Evolutionary conservation across 2,113 vertebrate genomes (phyloP), one percentile per base, ranked within the genome.

Genomic region (Dromas ardeola): DNA sequence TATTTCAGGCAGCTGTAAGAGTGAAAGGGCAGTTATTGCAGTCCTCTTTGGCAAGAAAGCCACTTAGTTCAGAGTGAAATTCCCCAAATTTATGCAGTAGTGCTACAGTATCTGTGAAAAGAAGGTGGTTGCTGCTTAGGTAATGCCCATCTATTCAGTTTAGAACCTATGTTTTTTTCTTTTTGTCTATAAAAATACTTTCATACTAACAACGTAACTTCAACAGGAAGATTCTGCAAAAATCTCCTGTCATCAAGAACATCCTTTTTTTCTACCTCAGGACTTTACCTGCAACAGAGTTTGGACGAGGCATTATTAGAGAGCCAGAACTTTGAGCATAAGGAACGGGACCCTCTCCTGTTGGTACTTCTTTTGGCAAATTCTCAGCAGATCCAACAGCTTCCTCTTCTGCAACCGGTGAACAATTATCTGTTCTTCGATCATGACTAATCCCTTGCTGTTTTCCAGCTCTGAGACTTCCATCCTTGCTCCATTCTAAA

Each of bases 241-340:
- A 67, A 82, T 19, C 30, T 56, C 36, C 45, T 20, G 8, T 32
- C 22, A 62, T 29, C 62, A 70, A 73, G 29, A 91, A 84, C 11
- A 50, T 7, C 6, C 5, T 19, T 21, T 27, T 55, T 58, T 56
- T 71, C 45, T 40, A 20, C 18, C 56, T 95, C 59, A n/a, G 45
- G 2, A n/a, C 62, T 94, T 98, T 98, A 99, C 99, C 99, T 99
- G 99, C 99, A 55, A 99, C 99, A 3, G 99, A 99, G 98, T 99
- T 99, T 62, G 99, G 99, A 93, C 99, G 98, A 62, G 99, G 99
- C 99, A 99, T 99, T 98, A 99, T 98, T 95, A 99, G 98, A 36
- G 99, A 99, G 81, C 98, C 98, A 79, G 98, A 98, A 78, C 92
- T 98, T 90, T 99, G 99, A 36, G 98, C 80, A 52, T 99, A 99